Base-by-base conservation (phyloP, 2,797 vertebrate species). In the Lycodopsis pacificus region DNA sequence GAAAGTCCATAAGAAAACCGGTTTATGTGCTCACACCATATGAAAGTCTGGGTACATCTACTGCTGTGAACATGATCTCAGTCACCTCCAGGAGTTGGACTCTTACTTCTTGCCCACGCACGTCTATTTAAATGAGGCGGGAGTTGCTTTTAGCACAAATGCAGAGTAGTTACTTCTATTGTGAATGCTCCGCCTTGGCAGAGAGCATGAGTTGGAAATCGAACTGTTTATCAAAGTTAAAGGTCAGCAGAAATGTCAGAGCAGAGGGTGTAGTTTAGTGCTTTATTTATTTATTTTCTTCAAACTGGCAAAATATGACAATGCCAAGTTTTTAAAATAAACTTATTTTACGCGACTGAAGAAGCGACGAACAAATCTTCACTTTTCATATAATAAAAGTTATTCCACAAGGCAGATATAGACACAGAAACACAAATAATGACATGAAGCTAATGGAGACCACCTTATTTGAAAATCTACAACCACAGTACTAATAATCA, bases 181-280 rank as follows among this genome's bases (percentile, higher is more conserved):
- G 46, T 51, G 25, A 71, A 73, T 20, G 68, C 71, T 69, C 14
- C 12, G 46, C 48, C 57, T 46, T 65, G 65, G 64, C 58, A 30
- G 19, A 56, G 27, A 63, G 72, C 61, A 38, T 79, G 1, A 68
- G 20, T 12, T 56, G 38, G 62, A 65, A 46, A 83, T 54, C 70
- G 40, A 84, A 71, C 4, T 49, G 67, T 81, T 83, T 51, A 12
- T 65, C 42, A 13, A 79, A 78, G 63, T 46, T 49, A 63, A 65
- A 80, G 14, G 76, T 79, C 73, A 74, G 71, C 75, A 83, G 32
- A 79, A 48, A 83, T 59, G 66, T 84, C 74, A 79, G 51, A 69
- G 54, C 3, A 49, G 54, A 78, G 61, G 69, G 53, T 49, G 48
- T 5, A 46, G 56, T 62, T 73, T 27, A 2, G 13, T 11, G 19